Base-by-base conservation (phyloP, 2,797 vertebrate genomes). In the Sebastes trivittatus region DNA sequence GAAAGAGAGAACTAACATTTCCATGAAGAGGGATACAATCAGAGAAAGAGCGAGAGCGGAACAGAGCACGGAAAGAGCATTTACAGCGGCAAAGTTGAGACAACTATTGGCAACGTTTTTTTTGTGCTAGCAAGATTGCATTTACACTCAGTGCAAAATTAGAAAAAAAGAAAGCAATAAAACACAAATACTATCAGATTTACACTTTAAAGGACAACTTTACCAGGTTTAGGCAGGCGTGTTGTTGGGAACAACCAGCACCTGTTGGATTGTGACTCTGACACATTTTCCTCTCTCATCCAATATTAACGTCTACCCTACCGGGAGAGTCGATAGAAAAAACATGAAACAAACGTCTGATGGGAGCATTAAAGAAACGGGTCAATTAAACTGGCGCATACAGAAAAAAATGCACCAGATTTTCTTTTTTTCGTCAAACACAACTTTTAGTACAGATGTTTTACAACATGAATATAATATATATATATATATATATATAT, bases 111-210 rank as follows among this genome's bases (percentile, higher is more conserved):
- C 97, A 96, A 97, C 95, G 94, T 94, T 96, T 97, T 91, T 97
- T 98, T 94, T 98, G 97, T 98, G 97, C 98, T 97, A 98, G 97
- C 95, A 95, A 98, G 97, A 98, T 98, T 99, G 97, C 98, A 97
- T 99, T 97, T 96, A 98, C 97, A 98, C 97, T 98, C 97, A 99
- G 98, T 99, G 98, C 98, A 99, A 99, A 97, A 97, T 90, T 88
- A 92, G 87, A 89, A 92, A 90, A 92, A 86, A 89, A 88, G 86
- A 88, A 92, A 92, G 91, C 92, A 96, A 95, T 88, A 94, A 95
- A 96, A 96, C 80, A 95, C 89, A 96, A 95, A 96, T 91, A 95
- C 93, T 92, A 96, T 95, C 95, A 96, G 93, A 96, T 95, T 97
- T 97, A 97, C 97, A 97, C 96, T 90, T 95, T 94, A 83, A 97